These are phyloP conservation scores for Menidia menidia DNA, from an alignment of 2,797 vertebrate species.

Conservation along the genomic window DNA sequence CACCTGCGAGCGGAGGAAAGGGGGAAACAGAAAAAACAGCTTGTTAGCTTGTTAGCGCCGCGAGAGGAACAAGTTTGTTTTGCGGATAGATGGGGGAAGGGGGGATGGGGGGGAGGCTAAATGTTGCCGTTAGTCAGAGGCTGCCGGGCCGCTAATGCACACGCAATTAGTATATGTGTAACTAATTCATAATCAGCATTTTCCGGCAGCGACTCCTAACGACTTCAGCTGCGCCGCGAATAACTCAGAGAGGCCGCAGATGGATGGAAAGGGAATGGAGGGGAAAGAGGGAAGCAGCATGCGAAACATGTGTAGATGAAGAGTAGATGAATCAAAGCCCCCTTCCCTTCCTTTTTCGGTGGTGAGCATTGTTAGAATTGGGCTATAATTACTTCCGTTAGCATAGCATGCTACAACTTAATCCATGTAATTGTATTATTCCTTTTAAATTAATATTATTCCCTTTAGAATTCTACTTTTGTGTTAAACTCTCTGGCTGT, in stretches of 20 bases:
- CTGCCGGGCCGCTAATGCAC: slow-evolving; percentile 72
- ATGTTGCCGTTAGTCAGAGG: slow-evolving; percentile 76
- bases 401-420: too few relatives aligned
- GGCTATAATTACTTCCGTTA: too few relatives aligned
- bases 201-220: slow-evolving; percentile 73
- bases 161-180: slow-evolving; percentile 79
- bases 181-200: slow-evolving; percentile 82
- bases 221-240: slow-evolving; percentile 77
- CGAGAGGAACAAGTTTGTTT: slow-evolving; percentile 69
- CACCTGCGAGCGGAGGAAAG: slow-evolving; percentile 85
- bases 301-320: slow-evolving; percentile 66
- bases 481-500: too few relatives aligned
- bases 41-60: slow-evolving; percentile 63
- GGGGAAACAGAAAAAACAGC: slow-evolving; percentile 59
- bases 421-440: too few relatives aligned
- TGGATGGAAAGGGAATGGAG: slow-evolving; percentile 34
- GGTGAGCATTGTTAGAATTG: too few relatives aligned
- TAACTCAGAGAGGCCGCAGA: slow-evolving; percentile 68
- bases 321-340: slow-evolving; percentile 61
- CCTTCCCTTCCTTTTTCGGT: slow-evolving; percentile 34
- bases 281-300: slow-evolving; percentile 5
- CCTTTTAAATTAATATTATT: too few relatives aligned
- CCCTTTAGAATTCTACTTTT: too few relatives aligned
- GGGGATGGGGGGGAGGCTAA: slow-evolving; percentile 41
- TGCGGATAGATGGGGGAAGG: slow-evolving; percentile 40